Conservation (phyloP, 2,797 vertebrate species). For the Sebastes wilsoni region DNA sequence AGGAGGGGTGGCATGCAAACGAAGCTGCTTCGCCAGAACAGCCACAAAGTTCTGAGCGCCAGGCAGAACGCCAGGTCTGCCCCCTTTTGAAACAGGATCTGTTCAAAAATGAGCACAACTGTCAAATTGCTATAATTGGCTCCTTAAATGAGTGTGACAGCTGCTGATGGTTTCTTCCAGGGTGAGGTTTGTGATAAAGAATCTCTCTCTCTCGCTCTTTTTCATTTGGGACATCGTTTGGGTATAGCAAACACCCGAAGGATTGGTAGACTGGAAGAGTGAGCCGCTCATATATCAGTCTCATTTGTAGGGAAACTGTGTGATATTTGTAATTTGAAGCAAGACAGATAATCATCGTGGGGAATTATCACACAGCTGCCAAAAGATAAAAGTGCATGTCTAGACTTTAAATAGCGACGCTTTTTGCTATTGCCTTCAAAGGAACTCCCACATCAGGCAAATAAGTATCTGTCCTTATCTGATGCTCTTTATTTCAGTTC, state of each 20-base stretch:
- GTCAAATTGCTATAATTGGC: conserved; percentile 53
- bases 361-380: conserved; percentile 50
- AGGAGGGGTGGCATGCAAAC: conserved; percentile 41
- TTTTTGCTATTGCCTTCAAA: conserved; percentile 28
- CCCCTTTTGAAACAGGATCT: conserved; percentile 37
- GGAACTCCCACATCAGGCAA: conserved; percentile 12
- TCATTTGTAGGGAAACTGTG: conserved; percentile 42
- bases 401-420: conserved; percentile 29
- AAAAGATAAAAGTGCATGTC: conserved; percentile 39
- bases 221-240: conserved; percentile 12
- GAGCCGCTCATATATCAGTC: conserved; percentile 12
- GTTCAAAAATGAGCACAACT: conserved; percentile 46
- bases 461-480: not conserved
- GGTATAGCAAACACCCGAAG: not conserved
- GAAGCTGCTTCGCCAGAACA: conserved; percentile 30
- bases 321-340: conserved; percentile 51
- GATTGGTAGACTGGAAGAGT: conserved; percentile 5
- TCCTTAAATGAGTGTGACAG: conserved; percentile 45
- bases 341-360: conserved; percentile 36
- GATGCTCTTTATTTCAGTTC: not conserved
- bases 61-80: conserved; percentile 35
- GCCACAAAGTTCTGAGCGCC: conserved; percentile 33
- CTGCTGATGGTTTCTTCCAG: conserved; percentile 25
- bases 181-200: not conserved
- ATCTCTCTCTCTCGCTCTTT: not conserved